Base-by-base conservation (phyloP, 2,113 vertebrate genomes). In the Clupea harengus region DNA sequence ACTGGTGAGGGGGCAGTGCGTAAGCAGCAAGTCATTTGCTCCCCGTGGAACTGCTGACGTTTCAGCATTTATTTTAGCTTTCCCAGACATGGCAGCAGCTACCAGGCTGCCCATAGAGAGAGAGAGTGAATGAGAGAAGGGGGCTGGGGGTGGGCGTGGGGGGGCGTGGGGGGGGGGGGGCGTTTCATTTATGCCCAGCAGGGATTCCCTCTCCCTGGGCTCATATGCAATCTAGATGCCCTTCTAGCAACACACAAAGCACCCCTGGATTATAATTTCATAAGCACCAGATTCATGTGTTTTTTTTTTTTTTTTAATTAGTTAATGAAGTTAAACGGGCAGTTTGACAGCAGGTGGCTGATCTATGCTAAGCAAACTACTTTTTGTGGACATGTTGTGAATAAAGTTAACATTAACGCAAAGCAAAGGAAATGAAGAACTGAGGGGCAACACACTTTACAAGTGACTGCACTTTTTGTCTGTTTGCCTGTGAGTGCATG, bases 21-120 rank as follows among this genome's bases (percentile, higher is more conserved):
- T 67, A 25, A 67, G n/a, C 7, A 28, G 64, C 64, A 25, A 67
- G 64, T 67, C n/a, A 67, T 67, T 67, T 28, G 64, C 64, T 67
- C 64, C 64, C 64, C n/a, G 9, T 28, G n/a, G 64, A 67, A 67
- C 64, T 67, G 64, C 64, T 67, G 64, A 67, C 64, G 64, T 28
- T 67, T 67, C 9, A 28, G 64, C 64, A 67, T 67, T 67, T 67
- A 28, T 28, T 67, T 67, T 67, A 1, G 6, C n/a, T 67, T 25
- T 13, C 64, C 64, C 64, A 11, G 64, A 67, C 64, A 67, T 67
- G 64, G 64, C 10, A 67, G 64, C 64, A 67, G 64, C 64, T 67
- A 67, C 64, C 64, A 67, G n/a, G n/a, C 64, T 28, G n/a, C 2
- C 64, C n/a, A 17, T 13, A 15, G n/a, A n/a, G n/a, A n/a, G n/a